phyloP scores from a whole-genome alignment of 1,140 invertebrate species.

The Aplysia californica region DNA sequence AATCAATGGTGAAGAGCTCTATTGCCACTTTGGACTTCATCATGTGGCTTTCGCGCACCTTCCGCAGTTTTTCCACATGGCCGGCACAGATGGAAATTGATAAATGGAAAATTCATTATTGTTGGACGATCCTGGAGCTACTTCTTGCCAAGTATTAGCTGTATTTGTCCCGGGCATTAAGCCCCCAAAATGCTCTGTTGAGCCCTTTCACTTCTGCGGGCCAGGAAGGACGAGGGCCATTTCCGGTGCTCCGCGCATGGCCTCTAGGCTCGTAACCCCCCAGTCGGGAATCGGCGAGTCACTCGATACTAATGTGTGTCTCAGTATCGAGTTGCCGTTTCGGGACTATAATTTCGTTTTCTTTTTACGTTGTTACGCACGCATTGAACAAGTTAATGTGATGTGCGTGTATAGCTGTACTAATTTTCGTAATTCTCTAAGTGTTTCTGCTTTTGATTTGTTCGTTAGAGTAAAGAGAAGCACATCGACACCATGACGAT shows the following conservation, averaged over 20 bases:
- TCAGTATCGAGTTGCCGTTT: no score
- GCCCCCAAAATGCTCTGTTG: neutral
- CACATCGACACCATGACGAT: no score
- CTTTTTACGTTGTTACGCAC: no score
- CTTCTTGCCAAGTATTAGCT: neutral
- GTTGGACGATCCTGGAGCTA: neutral
- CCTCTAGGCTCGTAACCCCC: neutral
- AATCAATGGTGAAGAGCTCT: no score
- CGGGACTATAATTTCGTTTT: no score
- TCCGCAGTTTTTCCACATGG: neutral
- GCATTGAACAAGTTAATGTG: no score
- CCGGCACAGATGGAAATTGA: neutral
- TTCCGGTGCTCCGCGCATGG: slow-evolving; percentile 4
- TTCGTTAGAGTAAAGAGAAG: no score
- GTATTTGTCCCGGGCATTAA: neutral
- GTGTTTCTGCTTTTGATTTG: no score
- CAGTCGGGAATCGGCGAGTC: no score
- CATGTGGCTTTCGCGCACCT: neutral
- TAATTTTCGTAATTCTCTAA: no score
- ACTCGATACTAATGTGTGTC: no score
- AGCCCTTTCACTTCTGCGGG: slow-evolving; percentile 19
- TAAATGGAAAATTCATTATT: slow-evolving; percentile 25
- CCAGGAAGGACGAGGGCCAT: slow-evolving; percentile 13
- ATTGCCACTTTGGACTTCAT: neutral
- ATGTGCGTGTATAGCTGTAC: no score